Base-by-base conservation (phyloP, 92 coral and sea anemone genomes). In the Chrysogorgia sp. region DNA sequence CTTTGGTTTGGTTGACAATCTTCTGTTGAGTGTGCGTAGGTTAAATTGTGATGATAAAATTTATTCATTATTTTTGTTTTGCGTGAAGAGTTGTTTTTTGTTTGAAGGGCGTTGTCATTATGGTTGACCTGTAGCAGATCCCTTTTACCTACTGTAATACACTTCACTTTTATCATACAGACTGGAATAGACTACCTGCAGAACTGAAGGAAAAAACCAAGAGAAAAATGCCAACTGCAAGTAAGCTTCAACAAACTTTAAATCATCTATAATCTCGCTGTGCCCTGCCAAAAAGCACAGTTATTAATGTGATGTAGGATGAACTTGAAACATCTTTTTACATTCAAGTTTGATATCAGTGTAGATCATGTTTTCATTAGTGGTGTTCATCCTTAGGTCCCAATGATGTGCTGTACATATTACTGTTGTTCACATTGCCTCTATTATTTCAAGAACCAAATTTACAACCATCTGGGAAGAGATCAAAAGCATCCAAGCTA, bases 111-210 rank as follows among this genome's bases (percentile, higher is more conserved):
- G n/a, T n/a, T n/a, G n/a, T n/a, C n/a, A n/a, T n/a, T n/a, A n/a
- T n/a, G n/a, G n/a, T n/a, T n/a, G n/a, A n/a, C n/a, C n/a, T n/a
- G n/a, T n/a, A n/a, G n/a, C n/a, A n/a, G n/a, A n/a, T n/a, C n/a
- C n/a, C n/a, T n/a, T n/a, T n/a, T n/a, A n/a, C n/a, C n/a, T n/a
- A n/a, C n/a, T n/a, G n/a, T n/a, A n/a, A n/a, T n/a, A n/a, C n/a
- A n/a, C n/a, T n/a, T n/a, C n/a, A n/a, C n/a, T 32, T 22, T 14
- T 63, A 7, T 71, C n/a, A 22, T 40, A 41, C 75, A 91, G 97
- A 94, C 63, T 94, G 98, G 98, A 83, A 32, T 22, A 79, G 86
- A 28, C 84, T 94, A 58, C 98, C 98, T 20, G 81, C 84, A 10
- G 98, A 94, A 69, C 40, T 94, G 83, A 94, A 89, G 83, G 86